A percentile compares a stretch with the other conserved stretches of the same genome.
Evolutionary conservation across 2,797 vertebrate species (phyloP).

Genomic region (Urocyon cinereoargenteus): DNA sequence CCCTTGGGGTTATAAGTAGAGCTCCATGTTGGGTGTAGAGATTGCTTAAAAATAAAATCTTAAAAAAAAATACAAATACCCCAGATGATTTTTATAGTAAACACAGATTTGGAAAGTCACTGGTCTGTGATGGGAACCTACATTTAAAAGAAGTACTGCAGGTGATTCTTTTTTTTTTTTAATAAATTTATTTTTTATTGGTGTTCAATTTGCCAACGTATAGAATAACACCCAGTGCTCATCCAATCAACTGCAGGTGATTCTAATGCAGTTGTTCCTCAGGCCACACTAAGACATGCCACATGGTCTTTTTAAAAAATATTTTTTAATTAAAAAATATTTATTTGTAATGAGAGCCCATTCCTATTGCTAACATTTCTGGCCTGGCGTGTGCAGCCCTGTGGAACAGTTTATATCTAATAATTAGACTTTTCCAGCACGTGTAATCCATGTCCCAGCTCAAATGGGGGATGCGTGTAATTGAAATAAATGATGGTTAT

Average conservation of each 20-base stretch:
- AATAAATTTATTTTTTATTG: no score
- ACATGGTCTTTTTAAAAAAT: neutral
- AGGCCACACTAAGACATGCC: neutral
- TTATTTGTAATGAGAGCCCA: neutral
- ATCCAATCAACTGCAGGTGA: no score
- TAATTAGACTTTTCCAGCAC: neutral
- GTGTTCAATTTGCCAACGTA: no score
- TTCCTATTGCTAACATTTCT: neutral
- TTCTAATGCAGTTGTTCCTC: neutral
- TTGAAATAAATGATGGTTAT: neutral
- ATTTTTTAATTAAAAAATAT: neutral
- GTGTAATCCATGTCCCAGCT: neutral
- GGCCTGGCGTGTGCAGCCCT: rapidly evolving
- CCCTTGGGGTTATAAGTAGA: neutral
- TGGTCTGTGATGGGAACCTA: neutral
- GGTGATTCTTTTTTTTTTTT: neutral
- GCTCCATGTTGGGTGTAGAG: neutral
- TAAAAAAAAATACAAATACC: neutral
- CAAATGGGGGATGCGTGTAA: no score
- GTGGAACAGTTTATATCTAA: neutral
- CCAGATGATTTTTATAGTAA: neutral
- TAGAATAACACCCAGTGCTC: no score
- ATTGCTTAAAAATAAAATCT: neutral
- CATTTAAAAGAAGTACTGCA: neutral
- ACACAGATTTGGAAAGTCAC: neutral